phyloP scores from a whole-genome alignment of 2,113 vertebrate genomes.

The Neodon shergylaensis region DNA sequence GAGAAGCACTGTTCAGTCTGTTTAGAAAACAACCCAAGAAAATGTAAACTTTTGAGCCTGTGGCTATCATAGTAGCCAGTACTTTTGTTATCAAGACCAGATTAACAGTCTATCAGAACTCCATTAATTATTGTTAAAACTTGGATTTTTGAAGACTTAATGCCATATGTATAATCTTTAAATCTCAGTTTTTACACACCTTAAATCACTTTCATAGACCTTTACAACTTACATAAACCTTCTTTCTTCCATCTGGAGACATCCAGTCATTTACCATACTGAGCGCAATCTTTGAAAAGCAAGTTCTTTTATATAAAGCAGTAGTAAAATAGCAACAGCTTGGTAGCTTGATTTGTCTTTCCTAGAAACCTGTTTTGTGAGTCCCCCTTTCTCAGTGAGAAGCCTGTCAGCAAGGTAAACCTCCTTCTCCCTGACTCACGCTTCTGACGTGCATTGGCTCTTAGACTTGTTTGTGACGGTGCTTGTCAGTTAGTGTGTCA shows the following conservation, averaged over 20 bases:
- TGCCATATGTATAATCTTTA: background rate
- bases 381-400: background rate
- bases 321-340: background rate
- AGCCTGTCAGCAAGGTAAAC: background rate
- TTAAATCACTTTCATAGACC: background rate
- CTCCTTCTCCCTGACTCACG: background rate
- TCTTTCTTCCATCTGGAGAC: background rate
- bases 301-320: background rate
- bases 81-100: background rate
- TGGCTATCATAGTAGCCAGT: background rate
- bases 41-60: background rate
- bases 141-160: background rate
- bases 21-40: background rate
- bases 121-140: background rate
- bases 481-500: background rate
- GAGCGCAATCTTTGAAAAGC: background rate
- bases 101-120: background rate
- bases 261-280: background rate
- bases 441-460: background rate
- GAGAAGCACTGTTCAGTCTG: background rate
- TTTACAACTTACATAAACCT: background rate
- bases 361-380: background rate
- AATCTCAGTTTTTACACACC: background rate
- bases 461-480: background rate
- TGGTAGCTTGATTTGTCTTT: background rate